Evolutionary conservation across 2,888 invertebrate species (phyloP).

Genomic region (Nephrotoma appendiculata): DNA sequence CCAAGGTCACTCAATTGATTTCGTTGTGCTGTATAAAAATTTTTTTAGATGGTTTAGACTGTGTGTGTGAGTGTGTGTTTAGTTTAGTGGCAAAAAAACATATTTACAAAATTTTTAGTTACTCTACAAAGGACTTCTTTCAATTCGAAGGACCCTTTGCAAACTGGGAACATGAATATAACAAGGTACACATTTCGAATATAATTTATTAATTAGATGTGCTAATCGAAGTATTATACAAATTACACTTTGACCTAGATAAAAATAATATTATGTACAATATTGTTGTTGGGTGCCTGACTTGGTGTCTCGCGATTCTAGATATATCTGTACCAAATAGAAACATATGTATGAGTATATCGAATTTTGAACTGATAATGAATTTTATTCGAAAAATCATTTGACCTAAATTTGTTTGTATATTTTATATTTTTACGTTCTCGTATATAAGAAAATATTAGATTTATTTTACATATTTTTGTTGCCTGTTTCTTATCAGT

Average conservation of each 20-base stretch:
- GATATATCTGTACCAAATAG: no score
- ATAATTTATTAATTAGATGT: background rate
- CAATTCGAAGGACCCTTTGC: no score
- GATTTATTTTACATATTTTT: no score
- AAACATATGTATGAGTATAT: background rate
- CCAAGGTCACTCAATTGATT: constrained; percentile 13
- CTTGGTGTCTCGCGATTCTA: background rate
- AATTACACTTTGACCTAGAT: background rate
- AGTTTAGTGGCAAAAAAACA: background rate
- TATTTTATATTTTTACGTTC: no score
- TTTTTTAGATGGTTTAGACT: background rate
- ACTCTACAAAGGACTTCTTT: no score
- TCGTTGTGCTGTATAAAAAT: background rate
- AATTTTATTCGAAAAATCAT: background rate
- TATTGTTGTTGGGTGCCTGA: background rate
- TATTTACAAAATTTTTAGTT: background rate
- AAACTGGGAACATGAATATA: no score
- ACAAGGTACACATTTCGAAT: background rate
- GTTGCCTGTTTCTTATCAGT: no score
- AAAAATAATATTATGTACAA: background rate
- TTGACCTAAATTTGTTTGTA: background rate
- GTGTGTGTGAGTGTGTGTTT: background rate
- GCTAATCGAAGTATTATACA: no score
- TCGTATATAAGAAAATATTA: no score
- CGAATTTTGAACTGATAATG: background rate